Base-by-base conservation (phyloP, 2,797 vertebrate genomes). In the Yasuhikotakia modesta region DNA sequence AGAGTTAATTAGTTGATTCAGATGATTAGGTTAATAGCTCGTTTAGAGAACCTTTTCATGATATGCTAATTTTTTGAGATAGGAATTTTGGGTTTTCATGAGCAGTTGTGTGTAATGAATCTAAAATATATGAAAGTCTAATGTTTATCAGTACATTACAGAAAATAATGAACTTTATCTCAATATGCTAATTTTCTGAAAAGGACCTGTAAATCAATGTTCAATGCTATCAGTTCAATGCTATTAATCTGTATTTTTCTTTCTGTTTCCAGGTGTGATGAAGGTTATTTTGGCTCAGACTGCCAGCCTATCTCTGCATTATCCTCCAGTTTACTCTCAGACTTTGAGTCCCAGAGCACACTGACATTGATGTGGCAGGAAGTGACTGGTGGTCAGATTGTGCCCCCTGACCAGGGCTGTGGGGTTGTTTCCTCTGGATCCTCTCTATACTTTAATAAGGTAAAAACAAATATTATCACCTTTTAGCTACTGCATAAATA, bases 401-500 rank as follows among this genome's bases (percentile, higher is more conserved):
- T 97, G 76, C 95, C 93, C 65, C 95, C 98, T 12, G 97, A 99
- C 82, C 88, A 96, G 90, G 98, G 97, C 70, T 99, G 98, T 79
- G 97, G 97, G 0, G 94, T 99, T 46, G 93, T 99, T 79, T 99
- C 97, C 48, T 98, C 97, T 1, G 98, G 98, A 75, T 98, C 97
- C 0, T 98, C 98, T 0, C 91, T 99, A 19, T 99, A 98, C 88
- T 99, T 99, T 90, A 96, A 87, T 89, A 96, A 97, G 96, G 98
- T n/a, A n/a, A n/a, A n/a, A n/a, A 27, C 19, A n/a, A 27, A 32
- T 53, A 32, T 10, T 13, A 39, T 11, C 4, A 27, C 27, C 8
- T 2, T 5, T 24, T 57, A 24, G 1, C 17, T 7, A n/a, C 48
- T 5, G 17, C 4, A 5, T 27, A 22, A 35, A 53, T 24, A 39